Conservation (phyloP, 2,888 invertebrate genomes). For the Timema cristinae region DNA sequence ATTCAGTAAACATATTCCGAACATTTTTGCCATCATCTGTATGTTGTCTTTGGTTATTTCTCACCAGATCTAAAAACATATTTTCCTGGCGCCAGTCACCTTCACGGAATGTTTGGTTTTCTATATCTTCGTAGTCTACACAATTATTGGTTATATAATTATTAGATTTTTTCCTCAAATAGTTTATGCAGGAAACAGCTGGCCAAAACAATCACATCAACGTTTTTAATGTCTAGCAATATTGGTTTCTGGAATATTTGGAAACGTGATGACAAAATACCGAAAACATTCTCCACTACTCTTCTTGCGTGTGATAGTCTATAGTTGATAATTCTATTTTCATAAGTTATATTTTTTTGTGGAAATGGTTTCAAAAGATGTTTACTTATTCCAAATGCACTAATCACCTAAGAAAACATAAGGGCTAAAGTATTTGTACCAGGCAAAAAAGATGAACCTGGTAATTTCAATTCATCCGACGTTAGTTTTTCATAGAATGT, state of each 20-base stretch:
- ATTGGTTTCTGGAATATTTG: slow-evolving; percentile 29
- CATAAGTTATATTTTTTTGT: slow-evolving; percentile 24
- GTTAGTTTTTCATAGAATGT: slow-evolving; percentile 25
- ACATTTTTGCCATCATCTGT: slow-evolving; percentile 1
- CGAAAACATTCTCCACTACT: slow-evolving; percentile 32
- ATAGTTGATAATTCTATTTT: slow-evolving; percentile 30
- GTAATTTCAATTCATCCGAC: slow-evolving; percentile 25
- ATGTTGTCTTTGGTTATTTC: background rate
- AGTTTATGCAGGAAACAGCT: slow-evolving; percentile 26
- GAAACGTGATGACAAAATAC: slow-evolving; percentile 28
- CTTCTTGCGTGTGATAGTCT: slow-evolving; percentile 29
- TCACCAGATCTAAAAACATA: background rate
- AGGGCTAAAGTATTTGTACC: slow-evolving; percentile 24
- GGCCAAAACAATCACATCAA: slow-evolving; percentile 28
- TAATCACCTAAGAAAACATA: slow-evolving; percentile 31
- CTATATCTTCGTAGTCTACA: slow-evolving; percentile 15
- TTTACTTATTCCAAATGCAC: slow-evolving; percentile 29
- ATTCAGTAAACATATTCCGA: slow-evolving; percentile 1
- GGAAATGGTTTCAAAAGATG: slow-evolving; percentile 29
- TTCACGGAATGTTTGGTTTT: slow-evolving; percentile 8
- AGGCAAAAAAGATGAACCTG: slow-evolving; percentile 5
- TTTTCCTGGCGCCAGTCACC: slow-evolving; percentile 16
- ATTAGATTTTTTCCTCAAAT: slow-evolving; percentile 14
- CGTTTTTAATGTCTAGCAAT: slow-evolving; percentile 28
- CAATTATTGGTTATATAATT: slow-evolving; percentile 10